Conservation (phyloP, 2,797 vertebrate genomes). For the Gobio occitaniae region DNA sequence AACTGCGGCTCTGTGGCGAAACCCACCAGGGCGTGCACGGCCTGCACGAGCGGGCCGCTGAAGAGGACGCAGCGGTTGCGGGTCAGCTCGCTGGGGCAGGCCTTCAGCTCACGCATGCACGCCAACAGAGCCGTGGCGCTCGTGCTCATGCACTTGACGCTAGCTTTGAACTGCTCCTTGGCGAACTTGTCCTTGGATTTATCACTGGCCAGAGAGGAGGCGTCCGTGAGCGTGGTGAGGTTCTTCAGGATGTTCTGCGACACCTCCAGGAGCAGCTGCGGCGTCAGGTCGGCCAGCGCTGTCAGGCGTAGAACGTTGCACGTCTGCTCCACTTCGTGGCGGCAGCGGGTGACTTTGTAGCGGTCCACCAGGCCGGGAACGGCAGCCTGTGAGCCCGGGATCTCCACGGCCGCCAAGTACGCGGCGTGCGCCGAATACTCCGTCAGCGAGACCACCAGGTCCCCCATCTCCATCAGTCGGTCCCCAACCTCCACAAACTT, state of each 20-base stretch:
- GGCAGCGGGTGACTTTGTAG: constrained; percentile 95
- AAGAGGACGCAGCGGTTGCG: constrained; percentile 92
- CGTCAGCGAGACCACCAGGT: constrained; percentile 93
- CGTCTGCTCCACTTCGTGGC: constrained; percentile 96
- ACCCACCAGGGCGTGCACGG: constrained; percentile 92
- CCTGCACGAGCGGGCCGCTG: constrained; percentile 90
- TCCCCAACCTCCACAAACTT: constrained; percentile 92
- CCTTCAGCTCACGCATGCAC: constrained; percentile 94
- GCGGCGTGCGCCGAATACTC: constrained; percentile 96
- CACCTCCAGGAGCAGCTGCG: constrained; percentile 93
- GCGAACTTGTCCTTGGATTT: constrained; percentile 93
- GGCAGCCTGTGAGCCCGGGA: constrained; percentile 86
- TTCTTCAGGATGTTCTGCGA: constrained; percentile 95
- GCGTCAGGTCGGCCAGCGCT: constrained; percentile 88
- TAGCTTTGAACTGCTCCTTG: constrained; percentile 95
- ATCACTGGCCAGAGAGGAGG: constrained; percentile 92
- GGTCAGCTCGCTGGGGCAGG: constrained; percentile 90
- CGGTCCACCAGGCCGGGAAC: constrained; percentile 93
- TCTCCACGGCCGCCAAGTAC: constrained; percentile 93
- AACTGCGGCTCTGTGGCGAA: constrained; percentile 98
- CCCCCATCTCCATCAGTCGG: constrained; percentile 91
- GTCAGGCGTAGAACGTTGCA: constrained; percentile 88
- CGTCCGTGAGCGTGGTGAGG: constrained; percentile 94
- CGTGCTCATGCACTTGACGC: constrained; percentile 95
- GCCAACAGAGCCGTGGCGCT: constrained; percentile 94